Percentiles rank a stretch among this genome's conserved stretches.
Conservation (phyloP, 2,797 vertebrate genomes). For the Acrossocheilus fasciatus region DNA sequence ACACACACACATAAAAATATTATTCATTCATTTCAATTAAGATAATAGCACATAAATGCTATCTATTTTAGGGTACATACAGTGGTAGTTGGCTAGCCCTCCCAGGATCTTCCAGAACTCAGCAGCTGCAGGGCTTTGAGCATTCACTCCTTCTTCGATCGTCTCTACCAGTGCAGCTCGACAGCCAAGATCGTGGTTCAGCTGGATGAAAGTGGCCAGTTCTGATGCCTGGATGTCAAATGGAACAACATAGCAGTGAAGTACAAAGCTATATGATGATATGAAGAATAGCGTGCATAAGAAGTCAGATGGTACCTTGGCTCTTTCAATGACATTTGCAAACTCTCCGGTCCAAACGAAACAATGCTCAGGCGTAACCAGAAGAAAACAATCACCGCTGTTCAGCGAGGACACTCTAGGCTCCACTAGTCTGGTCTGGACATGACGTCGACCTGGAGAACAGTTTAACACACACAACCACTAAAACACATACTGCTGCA, state of each 20-base stretch:
- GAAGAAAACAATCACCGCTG: conserved; percentile 97
- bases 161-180: conserved; percentile 88
- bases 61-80: conserved; percentile 71
- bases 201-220: conserved; percentile 93
- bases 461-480: not conserved
- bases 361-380: conserved; percentile 90
- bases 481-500: not conserved
- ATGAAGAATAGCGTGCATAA: not conserved
- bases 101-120: conserved; percentile 96
- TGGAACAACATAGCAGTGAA: not conserved
- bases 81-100: conserved; percentile 87
- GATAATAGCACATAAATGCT: not conserved
- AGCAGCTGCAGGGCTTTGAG: conserved; percentile 83
- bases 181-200: conserved; percentile 94
- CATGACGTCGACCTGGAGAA: conserved; percentile 89
- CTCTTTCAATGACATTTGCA: conserved; percentile 96
- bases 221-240: conserved; percentile 84
- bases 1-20: not conserved
- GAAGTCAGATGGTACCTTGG: conserved; percentile 82
- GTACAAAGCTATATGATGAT: not conserved
- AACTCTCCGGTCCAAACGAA: conserved; percentile 97
- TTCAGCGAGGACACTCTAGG: conserved; percentile 93
- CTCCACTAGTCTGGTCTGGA: conserved; percentile 96
- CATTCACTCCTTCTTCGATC: conserved; percentile 89
- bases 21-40: accelerated